Conservation (phyloP, 2,888 invertebrate species). For the Tipula confusa region DNA sequence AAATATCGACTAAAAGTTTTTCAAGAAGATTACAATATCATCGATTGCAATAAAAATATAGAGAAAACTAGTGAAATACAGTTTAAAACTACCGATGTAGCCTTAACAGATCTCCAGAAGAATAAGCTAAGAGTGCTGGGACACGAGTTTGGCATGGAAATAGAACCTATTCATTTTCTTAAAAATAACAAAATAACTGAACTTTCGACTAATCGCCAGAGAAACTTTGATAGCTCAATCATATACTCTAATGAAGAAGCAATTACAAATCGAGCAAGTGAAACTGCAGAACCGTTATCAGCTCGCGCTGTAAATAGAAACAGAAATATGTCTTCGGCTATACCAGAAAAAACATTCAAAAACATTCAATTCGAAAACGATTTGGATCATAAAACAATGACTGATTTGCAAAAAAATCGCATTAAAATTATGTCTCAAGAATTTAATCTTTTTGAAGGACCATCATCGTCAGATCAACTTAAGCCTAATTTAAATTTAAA, state of each 20-base stretch:
- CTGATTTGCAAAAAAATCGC: constrained; percentile 47
- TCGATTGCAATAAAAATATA: constrained; percentile 29
- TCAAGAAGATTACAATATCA: background rate
- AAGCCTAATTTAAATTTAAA: constrained; percentile 39
- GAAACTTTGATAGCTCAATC: background rate
- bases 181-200: constrained; percentile 32
- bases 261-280: background rate
- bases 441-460: constrained; percentile 37
- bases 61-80: background rate
- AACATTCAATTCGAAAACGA: background rate
- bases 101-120: constrained; percentile 56
- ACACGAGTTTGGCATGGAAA: constrained; percentile 55
- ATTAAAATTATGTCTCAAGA: constrained; percentile 45
- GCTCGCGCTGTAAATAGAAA: background rate
- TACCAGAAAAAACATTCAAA: constrained; percentile 35
- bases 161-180: constrained; percentile 37
- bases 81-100: background rate
- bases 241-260: background rate
- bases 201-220: constrained; percentile 29
- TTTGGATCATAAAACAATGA: constrained; percentile 36
- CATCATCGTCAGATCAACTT: background rate
- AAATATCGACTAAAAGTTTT: constrained; percentile 42
- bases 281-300: background rate
- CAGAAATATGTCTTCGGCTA: constrained; percentile 38
- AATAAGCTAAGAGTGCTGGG: constrained; percentile 60